phyloP scores from a whole-genome alignment of 2,888 invertebrate species.

The Punctoribates punctum region DNA sequence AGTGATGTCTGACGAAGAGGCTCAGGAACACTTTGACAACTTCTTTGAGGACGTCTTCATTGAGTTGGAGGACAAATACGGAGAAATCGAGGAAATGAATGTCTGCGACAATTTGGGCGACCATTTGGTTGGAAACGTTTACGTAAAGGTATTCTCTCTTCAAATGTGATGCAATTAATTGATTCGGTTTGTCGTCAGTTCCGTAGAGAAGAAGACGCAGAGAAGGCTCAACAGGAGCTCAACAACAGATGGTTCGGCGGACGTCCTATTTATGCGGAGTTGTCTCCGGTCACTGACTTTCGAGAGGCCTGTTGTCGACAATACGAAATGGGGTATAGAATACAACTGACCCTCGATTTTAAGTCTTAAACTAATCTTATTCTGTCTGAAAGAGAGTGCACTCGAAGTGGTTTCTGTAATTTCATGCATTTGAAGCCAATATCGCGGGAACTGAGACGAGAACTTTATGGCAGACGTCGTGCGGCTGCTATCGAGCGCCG shows the following conservation, averaged over 20 bases:
- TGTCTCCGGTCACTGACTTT: constrained; percentile 98
- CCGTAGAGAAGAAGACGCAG: constrained; percentile 95
- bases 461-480: constrained; percentile 56
- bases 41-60: constrained; percentile 99
- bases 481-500: constrained; percentile 48
- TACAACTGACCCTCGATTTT: constrained; percentile 45
- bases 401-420: constrained; percentile 97
- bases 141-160: constrained; percentile 73
- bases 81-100: constrained; percentile 99
- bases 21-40: constrained; percentile 99
- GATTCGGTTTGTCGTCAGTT: constrained; percentile 62
- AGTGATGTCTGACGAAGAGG: constrained; percentile 87
- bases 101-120: constrained; percentile 99
- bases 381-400: constrained; percentile 69
- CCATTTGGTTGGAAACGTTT: constrained; percentile 97
- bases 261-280: constrained; percentile 93
- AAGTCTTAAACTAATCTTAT: background rate
- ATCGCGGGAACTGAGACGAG: constrained; percentile 85
- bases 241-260: constrained; percentile 99
- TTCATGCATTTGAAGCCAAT: constrained; percentile 99
- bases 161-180: constrained; percentile 26
- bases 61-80: constrained; percentile 98
- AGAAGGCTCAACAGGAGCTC: constrained; percentile 91
- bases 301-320: constrained; percentile 98
- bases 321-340: constrained; percentile 95